Base-by-base conservation (phyloP, 1,140 invertebrate genomes). In the Drosophila nannoptera region DNA sequence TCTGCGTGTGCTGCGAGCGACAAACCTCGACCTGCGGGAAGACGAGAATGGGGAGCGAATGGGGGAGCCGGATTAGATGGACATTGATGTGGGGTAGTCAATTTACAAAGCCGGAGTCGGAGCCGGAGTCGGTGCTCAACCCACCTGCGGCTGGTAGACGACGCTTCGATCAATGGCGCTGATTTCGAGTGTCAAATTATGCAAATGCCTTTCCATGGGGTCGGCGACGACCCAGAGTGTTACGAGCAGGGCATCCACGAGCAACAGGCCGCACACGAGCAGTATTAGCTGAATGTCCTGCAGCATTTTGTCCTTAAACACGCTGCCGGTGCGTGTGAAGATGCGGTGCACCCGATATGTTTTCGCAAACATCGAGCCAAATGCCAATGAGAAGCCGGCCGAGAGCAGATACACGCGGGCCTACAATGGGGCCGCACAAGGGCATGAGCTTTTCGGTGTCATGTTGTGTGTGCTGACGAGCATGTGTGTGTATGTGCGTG, bases 321-420 rank as follows among this genome's bases (percentile, higher is more conserved):
- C 90, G 66, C 91, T 92, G 7, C 87, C 83, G 29, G 92, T 93
- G 53, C 93, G 91, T 6, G 93, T 95, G 88, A 97, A 97, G 87
- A 97, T 96, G 68, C 95, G 91, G 90, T 97, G 95, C 36, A 97
- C 95, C 56, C 96, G 90, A 88, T 96, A 97, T 0, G 96, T 97
- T 90, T 97, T 97, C 1, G 95, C 95, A 89, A 97, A 96, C 94
- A 97, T 96, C 6, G 95, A 96, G 22, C 96, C 96, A 83, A 97
- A 97, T 22, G 95, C 94, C 49, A 97, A 87, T 0, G 95, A 96
- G 89, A 96, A 97, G 31, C 95, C 96, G 36, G 94, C 94, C 8
- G 95, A 96, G n/a, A 97, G 90, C 32, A 97, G 90, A 90, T 96
- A 96, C 31, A 96, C 96, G 83, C 96, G 92, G 38, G 94, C 93